phyloP scores from a whole-genome alignment of 1,140 invertebrate genomes.

The Galendromus occidentalis region DNA sequence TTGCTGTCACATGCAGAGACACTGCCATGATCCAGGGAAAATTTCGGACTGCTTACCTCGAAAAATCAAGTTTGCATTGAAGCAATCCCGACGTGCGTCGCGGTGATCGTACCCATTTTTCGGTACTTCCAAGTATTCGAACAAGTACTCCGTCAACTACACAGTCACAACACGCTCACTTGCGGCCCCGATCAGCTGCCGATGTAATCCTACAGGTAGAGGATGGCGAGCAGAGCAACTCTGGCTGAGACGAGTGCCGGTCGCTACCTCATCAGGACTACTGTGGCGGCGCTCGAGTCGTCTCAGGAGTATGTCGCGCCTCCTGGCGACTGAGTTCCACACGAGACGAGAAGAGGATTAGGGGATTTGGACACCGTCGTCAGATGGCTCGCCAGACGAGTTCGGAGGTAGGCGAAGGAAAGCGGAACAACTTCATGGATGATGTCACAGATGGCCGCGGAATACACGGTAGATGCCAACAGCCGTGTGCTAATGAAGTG shows the following conservation, averaged over 20 bases:
- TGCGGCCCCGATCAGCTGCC: not conserved
- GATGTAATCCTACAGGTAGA: slow-evolving; percentile 10
- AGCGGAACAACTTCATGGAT: not conserved
- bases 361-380: slow-evolving; percentile 5
- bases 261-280: not conserved
- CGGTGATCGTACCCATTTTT: too few species aligned
- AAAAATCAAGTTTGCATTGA: too few species aligned
- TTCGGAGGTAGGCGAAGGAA: not conserved
- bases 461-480: not conserved
- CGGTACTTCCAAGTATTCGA: too few species aligned
- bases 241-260: not conserved
- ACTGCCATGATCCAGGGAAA: too few species aligned
- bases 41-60: too few species aligned
- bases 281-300: not conserved
- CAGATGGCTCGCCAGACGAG: too few species aligned
- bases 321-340: not conserved
- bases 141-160: too few species aligned
- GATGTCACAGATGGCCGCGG: slow-evolving; percentile 6
- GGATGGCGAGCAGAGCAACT: slow-evolving; percentile 7
- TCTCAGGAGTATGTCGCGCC: not conserved
- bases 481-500: slow-evolving; percentile 2
- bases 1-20: too few species aligned
- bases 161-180: too few species aligned
- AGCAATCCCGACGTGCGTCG: too few species aligned
- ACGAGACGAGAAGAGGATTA: not conserved